Base-by-base conservation (phyloP, 2,888 invertebrate species). In the Yponomeuta sedellus region DNA sequence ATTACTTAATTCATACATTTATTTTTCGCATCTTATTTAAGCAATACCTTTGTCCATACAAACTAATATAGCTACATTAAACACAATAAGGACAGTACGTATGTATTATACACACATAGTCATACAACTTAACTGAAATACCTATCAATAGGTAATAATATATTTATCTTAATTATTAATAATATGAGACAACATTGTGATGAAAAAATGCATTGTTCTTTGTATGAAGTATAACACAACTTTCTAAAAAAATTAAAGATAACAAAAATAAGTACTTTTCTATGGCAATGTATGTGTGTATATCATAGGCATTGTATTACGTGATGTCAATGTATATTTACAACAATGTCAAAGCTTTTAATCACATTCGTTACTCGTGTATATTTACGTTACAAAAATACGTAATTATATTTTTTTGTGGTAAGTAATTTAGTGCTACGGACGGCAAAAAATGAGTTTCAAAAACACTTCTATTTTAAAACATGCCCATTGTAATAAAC, bases 351-450 rank as follows among this genome's bases (percentile, higher is more conserved):
- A 52, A 52, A 52, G 8, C 34, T 34, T 34, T 34, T 34, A n/a
- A n/a, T n/a, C n/a, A 34, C 5, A 34, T 6, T 34, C 5, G 34
- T 8, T 34, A 34, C 34, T 16, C 44, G 16, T 16, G 12, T 52
- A 52, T 52, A 34, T 52, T 52, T 52, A 52, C 16, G 44, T 52
- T 52, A 52, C 44, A 52, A 52, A 52, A 52, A 52, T 52, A 52
- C 44, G 44, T 52, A 52, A 16, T 16, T 52, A 4, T 16, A 52
- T 16, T 34, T 34, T 34, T 5, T 8, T 34, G 8, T 34, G 34
- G 6, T 8, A 34, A 8, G 34, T 34, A 52, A 52, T 52, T 52
- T 52, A 52, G 16, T 52, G 16, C 16, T 52, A 52, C 1, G 44
- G 44, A 52, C 44, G 44, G 16, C 10, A 16, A 52, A 1, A 6